phyloP scores from a whole-genome alignment of 2,888 invertebrate genomes.

The Hirtodrosophila cameraria region DNA sequence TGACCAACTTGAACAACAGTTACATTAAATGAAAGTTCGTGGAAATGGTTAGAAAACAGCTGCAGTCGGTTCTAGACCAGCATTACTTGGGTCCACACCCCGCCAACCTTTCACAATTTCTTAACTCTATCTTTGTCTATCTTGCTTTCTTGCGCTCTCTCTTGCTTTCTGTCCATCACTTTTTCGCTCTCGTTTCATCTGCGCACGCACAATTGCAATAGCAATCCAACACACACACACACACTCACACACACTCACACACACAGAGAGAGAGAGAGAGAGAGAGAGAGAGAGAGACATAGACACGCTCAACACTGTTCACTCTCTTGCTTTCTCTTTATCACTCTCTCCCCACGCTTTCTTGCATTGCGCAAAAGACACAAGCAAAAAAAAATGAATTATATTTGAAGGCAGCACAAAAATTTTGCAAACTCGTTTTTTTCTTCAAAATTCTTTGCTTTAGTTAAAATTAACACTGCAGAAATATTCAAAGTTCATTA shows the following conservation, averaged over 20 bases:
- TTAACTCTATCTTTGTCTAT: background rate
- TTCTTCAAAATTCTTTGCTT: background rate
- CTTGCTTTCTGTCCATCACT: background rate
- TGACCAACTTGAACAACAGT: background rate
- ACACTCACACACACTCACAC: background rate
- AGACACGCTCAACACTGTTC: background rate
- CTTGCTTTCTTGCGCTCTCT: background rate
- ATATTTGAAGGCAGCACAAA: conserved; percentile 31
- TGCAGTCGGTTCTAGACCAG: conserved; percentile 28
- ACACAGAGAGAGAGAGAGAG: too few species aligned
- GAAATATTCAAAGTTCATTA: conserved; percentile 9
- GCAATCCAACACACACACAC: conserved; percentile 21
- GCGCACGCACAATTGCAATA: conserved; percentile 47
- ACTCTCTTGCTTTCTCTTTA: background rate
- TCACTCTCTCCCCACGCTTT: conserved; percentile 7
- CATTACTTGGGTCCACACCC: conserved; percentile 34
- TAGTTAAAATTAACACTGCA: conserved; percentile 11
- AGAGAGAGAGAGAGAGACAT: too few species aligned
- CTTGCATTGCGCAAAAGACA: conserved; percentile 37
- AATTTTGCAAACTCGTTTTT: conserved; percentile 11
- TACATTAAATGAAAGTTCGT: background rate
- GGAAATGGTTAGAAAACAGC: conserved; percentile 37
- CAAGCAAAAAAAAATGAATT: conserved; percentile 17
- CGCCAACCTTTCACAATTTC: conserved; percentile 4
- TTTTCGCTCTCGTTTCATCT: conserved; percentile 12